Evolutionary conservation across 2,113 vertebrate species (phyloP).

Genomic region (Oreotrochilus melanogaster): DNA sequence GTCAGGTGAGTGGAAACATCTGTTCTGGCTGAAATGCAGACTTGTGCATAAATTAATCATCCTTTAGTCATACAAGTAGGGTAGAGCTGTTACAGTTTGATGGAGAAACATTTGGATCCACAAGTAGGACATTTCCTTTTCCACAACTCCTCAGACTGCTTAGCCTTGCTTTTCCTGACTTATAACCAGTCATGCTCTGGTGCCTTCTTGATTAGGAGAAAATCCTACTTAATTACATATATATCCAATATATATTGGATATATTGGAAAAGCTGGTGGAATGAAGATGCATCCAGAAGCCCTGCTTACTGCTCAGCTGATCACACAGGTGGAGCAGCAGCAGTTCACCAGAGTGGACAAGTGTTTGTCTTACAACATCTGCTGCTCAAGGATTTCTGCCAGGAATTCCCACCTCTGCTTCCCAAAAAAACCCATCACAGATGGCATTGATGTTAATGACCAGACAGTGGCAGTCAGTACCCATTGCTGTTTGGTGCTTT

Average conservation of each 20-base stretch:
- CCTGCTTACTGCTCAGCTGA: neutral
- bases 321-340: neutral
- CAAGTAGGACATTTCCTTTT: neutral
- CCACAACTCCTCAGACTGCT: neutral
- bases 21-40: neutral
- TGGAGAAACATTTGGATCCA: neutral
- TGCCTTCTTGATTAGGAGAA: neutral
- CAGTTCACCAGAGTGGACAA: neutral
- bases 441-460: rapidly evolving
- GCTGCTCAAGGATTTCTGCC: neutral
- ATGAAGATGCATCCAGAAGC: neutral
- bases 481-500: neutral
- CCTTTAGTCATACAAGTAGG: neutral
- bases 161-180: neutral
- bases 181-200: neutral
- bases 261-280: neutral
- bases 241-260: too few relatives aligned
- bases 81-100: neutral
- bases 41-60: neutral
- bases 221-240: neutral
- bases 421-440: neutral
- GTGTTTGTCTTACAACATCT: neutral
- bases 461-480: neutral
- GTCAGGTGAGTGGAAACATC: neutral
- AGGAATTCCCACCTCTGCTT: neutral